Evolutionary conservation across 2,797 vertebrate species (phyloP).

Genomic region (Pterois miles): DNA sequence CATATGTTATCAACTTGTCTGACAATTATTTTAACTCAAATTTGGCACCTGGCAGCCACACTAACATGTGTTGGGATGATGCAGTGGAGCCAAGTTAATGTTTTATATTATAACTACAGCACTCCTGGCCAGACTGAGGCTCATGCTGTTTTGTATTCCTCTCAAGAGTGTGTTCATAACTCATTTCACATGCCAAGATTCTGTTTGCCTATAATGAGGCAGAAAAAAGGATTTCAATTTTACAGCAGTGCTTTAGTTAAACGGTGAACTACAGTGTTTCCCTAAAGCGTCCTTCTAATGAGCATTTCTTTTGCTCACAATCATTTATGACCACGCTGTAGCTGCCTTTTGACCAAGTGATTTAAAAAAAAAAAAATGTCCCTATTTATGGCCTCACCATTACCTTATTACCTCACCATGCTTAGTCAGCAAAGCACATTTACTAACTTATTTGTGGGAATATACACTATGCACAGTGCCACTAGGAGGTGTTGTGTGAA

Average conservation of each 20-base stretch:
- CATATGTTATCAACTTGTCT: constrained; percentile 83
- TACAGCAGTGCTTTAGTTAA: constrained; percentile 71
- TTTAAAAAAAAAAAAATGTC: constrained; percentile 53
- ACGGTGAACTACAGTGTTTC: constrained; percentile 63
- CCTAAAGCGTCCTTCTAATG: constrained; percentile 74
- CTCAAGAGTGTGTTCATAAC: constrained; percentile 89
- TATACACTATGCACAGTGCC: not conserved
- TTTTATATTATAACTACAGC: constrained; percentile 92
- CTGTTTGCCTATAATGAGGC: constrained; percentile 84
- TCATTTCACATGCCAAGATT: constrained; percentile 90
- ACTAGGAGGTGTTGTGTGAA: not conserved
- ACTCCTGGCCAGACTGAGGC: constrained; percentile 87
- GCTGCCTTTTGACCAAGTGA: constrained; percentile 58
- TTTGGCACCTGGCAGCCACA: constrained; percentile 92
- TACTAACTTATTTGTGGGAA: constrained; percentile 22
- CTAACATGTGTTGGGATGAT: constrained; percentile 94
- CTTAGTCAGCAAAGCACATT: constrained; percentile 63
- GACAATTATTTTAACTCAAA: constrained; percentile 87
- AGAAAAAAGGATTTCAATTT: constrained; percentile 74
- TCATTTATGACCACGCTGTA: constrained; percentile 67
- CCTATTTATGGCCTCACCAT: constrained; percentile 54
- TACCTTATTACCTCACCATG: constrained; percentile 54
- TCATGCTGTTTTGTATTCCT: constrained; percentile 90
- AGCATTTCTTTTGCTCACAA: constrained; percentile 72
- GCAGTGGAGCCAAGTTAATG: constrained; percentile 92